These are phyloP conservation scores for Mormyrops boulengeri DNA, from an alignment of 2,797 vertebrate genomes.

Conservation along the genomic window DNA sequence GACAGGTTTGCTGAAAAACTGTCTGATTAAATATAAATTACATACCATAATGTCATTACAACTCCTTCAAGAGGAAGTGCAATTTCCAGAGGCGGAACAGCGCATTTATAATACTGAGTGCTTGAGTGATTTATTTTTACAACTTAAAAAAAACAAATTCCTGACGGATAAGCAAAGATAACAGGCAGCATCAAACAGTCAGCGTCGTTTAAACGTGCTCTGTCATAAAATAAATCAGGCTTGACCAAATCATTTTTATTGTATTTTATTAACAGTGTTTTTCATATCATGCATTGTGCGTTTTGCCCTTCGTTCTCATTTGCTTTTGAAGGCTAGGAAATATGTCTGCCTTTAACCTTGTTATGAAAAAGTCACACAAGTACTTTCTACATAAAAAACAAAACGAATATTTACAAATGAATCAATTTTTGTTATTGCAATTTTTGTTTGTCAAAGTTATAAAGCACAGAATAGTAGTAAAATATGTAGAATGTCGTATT, in stretches of 20 bases:
- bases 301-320: not conserved
- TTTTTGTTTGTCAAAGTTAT: not conserved
- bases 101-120: not conserved
- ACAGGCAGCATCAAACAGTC: not conserved
- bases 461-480: not conserved
- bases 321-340: not conserved
- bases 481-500: not conserved
- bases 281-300: not conserved
- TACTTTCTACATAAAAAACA: not conserved
- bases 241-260: not conserved
- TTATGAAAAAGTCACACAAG: not conserved
- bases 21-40: not conserved
- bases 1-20: not conserved
- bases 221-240: not conserved
- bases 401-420: not conserved
- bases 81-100: not conserved
- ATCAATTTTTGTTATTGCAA: not conserved
- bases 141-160: not conserved
- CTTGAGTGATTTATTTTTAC: slow-evolving; percentile 1
- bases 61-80: not conserved
- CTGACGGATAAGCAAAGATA: not conserved
- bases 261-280: not conserved
- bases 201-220: not conserved
- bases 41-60: not conserved
- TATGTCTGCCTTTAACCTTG: not conserved